Percentiles rank a stretch among this genome's conserved stretches.
Evolutionary conservation across 2,113 vertebrate species (phyloP).

Genomic region (Cairina moschata): DNA sequence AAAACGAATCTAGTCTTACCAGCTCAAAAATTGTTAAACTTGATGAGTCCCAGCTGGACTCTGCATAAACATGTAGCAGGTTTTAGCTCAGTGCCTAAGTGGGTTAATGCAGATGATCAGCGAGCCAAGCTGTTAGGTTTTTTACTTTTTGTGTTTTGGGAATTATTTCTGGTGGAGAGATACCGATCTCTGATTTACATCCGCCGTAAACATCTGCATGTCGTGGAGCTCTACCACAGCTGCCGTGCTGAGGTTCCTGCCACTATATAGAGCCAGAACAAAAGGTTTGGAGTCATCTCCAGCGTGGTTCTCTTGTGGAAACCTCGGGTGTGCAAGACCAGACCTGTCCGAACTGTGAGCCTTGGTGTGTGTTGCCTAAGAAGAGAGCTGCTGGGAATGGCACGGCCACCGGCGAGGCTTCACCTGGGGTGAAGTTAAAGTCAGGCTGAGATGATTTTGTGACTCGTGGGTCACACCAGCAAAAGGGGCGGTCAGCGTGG

Average conservation of each 20-base stretch:
- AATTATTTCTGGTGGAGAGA: background rate
- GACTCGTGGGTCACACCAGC: background rate
- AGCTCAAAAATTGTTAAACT: background rate
- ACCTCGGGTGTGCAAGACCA: background rate
- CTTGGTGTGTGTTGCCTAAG: background rate
- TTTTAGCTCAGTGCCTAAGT: background rate
- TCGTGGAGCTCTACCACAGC: background rate
- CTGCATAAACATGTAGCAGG: background rate
- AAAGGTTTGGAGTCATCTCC: background rate
- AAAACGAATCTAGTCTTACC: background rate
- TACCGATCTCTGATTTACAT: background rate
- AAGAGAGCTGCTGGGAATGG: background rate
- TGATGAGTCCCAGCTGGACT: background rate
- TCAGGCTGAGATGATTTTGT: background rate
- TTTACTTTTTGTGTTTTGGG: background rate
- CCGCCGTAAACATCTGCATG: background rate
- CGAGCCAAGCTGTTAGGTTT: background rate
- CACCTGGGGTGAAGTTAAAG: too few species aligned
- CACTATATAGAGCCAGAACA: background rate
- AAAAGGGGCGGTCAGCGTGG: background rate
- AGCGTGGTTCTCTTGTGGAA: background rate
- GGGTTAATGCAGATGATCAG: background rate
- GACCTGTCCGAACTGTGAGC: background rate
- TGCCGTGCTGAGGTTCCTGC: background rate
- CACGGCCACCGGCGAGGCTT: background rate